A percentile compares a stretch with the other conserved stretches of the same genome.
Conservation (phyloP, 2,888 invertebrate species). For the Scaptomyza polygonia region DNA sequence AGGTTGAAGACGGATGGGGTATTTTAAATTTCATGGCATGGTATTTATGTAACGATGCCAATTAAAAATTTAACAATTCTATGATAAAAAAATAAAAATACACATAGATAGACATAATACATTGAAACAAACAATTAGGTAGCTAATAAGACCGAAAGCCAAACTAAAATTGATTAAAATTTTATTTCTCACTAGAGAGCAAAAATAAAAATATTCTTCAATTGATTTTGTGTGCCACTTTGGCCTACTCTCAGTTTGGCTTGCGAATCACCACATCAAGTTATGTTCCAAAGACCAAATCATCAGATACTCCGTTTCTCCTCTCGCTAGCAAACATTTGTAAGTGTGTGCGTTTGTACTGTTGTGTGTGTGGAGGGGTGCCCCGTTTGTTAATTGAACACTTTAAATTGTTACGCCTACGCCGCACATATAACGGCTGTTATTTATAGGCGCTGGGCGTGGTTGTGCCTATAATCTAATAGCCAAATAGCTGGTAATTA, state of each 20-base stretch:
- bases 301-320: conserved; percentile 27
- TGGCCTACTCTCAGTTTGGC: conserved; percentile 55
- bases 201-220: conserved; percentile 59
- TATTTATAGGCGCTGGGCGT: conserved; percentile 36
- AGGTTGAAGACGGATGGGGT: neutral
- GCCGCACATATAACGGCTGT: conserved; percentile 12
- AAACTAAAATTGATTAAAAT: conserved; percentile 58
- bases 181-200: conserved; percentile 50
- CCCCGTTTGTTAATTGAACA: conserved; percentile 41
- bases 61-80: neutral
- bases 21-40: neutral
- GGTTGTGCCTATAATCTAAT: conserved; percentile 40
- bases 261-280: conserved; percentile 55
- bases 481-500: conserved; percentile 23
- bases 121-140: conserved; percentile 12
- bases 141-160: conserved; percentile 7
- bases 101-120: neutral
- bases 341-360: neutral
- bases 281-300: conserved; percentile 46
- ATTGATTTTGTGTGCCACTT: conserved; percentile 57
- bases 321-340: neutral
- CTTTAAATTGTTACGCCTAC: conserved; percentile 20
- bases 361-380: conserved; percentile 10
- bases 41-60: neutral
- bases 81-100: neutral